These are phyloP conservation scores for Chascanopsetta lugubris DNA, from an alignment of 2,113 vertebrate species.

Conservation along the genomic window DNA sequence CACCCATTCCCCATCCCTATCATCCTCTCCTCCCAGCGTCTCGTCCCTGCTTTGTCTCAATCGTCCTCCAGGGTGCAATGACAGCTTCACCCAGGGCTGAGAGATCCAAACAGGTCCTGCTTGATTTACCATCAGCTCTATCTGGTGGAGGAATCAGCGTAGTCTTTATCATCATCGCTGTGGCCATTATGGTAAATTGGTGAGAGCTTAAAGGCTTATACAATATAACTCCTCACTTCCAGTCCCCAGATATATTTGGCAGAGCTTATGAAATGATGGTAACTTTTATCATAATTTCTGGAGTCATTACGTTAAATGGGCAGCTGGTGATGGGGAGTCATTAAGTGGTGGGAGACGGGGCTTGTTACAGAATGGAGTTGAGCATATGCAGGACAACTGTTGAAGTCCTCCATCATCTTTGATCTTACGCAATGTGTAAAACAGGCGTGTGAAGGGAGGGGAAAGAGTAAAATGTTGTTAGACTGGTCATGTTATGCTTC, in stretches of 20 bases:
- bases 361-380: slow-evolving; percentile 28
- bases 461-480: background rate
- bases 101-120: slow-evolving; percentile 44
- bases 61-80: slow-evolving; percentile 58
- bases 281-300: slow-evolving; percentile 55
- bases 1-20: slow-evolving; percentile 48
- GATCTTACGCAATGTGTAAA: background rate
- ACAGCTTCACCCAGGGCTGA: slow-evolving; percentile 36
- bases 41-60: slow-evolving; percentile 50
- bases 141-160: slow-evolving; percentile 39
- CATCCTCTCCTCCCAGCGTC: slow-evolving; percentile 33
- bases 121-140: slow-evolving; percentile 57
- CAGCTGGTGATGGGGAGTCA: slow-evolving; percentile 36
- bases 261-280: slow-evolving; percentile 52
- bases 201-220: slow-evolving; percentile 47
- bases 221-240: slow-evolving; percentile 43
- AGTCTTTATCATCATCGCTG: slow-evolving; percentile 67
- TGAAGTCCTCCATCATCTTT: slow-evolving; percentile 7
- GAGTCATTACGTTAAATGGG: slow-evolving; percentile 55
- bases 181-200: slow-evolving; percentile 66
- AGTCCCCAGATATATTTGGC: slow-evolving; percentile 34
- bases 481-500: too few species aligned
- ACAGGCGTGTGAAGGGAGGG: background rate
- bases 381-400: slow-evolving; percentile 39
- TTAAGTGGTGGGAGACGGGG: slow-evolving; percentile 23